Evolutionary conservation across 2,888 invertebrate genomes (phyloP).

Genomic region (Pristionchus maxplancki): DNA sequence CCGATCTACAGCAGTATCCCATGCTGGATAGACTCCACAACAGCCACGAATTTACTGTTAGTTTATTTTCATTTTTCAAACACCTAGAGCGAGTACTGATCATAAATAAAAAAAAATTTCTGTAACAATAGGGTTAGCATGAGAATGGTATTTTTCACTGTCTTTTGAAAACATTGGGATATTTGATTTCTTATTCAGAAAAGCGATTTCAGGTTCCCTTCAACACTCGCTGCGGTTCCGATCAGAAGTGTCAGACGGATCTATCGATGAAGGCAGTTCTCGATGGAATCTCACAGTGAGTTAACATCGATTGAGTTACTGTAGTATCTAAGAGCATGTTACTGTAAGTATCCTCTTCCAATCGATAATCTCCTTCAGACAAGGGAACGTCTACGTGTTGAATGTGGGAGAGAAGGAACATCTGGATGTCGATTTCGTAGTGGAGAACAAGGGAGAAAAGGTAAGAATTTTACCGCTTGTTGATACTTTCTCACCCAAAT

Average conservation of each 20-base stretch:
- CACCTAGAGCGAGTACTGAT: not conserved
- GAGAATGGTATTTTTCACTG: not conserved
- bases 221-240: conserved; percentile 79
- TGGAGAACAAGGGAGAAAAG: conserved; percentile 79
- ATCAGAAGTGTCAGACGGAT: conserved; percentile 79
- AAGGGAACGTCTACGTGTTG: conserved; percentile 74
- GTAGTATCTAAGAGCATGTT: not conserved
- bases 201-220: conserved; percentile 72
- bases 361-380: conserved; percentile 54
- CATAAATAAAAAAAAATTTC: not conserved
- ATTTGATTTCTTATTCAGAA: too few relatives aligned
- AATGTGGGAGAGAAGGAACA: conserved; percentile 77
- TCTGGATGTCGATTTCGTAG: conserved; percentile 76
- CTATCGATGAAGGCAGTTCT: conserved; percentile 69
- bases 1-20: conserved; percentile 68
- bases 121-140: not conserved
- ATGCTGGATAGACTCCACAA: conserved; percentile 72
- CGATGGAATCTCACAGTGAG: conserved; percentile 63
- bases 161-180: too few relatives aligned
- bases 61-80: not conserved
- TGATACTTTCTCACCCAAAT: too few relatives aligned
- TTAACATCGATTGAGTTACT: not conserved
- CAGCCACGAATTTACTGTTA: conserved; percentile 65
- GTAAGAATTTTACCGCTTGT: not conserved
- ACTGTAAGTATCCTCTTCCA: not conserved